These are phyloP conservation scores for Drosophila buzzatii DNA, from an alignment of 2,888 invertebrate genomes.

Conservation along the genomic window DNA sequence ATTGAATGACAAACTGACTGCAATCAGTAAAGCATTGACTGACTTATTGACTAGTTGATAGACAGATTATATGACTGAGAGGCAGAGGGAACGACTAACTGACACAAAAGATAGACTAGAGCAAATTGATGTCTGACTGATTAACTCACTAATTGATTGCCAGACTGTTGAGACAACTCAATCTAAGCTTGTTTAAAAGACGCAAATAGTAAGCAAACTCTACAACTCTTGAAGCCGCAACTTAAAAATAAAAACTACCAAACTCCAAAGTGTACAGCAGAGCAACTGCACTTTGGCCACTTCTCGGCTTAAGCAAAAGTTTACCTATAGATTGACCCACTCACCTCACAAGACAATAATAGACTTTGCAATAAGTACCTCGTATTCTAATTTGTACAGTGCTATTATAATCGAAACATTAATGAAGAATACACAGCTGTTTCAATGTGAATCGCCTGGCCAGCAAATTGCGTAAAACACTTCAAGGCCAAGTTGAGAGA, in stretches of 20 bases:
- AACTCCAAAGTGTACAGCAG: not conserved
- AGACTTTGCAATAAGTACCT: not conserved
- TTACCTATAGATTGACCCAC: not conserved
- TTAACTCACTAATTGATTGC: not conserved
- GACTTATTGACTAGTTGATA: not conserved
- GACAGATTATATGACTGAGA: not conserved
- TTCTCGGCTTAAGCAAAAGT: not conserved
- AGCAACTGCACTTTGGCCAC: not conserved
- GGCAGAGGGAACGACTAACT: not conserved
- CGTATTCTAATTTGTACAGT: conserved; percentile 7
- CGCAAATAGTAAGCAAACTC: not conserved
- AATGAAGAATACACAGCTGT: conserved; percentile 13
- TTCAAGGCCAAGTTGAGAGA: conserved; percentile 23
- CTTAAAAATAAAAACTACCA: not conserved
- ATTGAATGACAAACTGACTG: not conserved
- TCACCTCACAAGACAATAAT: not conserved
- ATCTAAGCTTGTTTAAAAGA: not conserved
- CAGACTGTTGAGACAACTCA: not conserved
- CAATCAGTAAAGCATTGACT: not conserved
- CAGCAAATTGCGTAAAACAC: conserved; percentile 13
- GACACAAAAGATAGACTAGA: not conserved
- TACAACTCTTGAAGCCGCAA: not conserved
- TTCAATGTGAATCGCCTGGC: conserved; percentile 4
- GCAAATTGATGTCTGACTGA: not conserved
- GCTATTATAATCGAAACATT: conserved; percentile 18